These are phyloP conservation scores for Camponotus fellah DNA, from an alignment of 2,888 invertebrate genomes.

Conservation along the genomic window DNA sequence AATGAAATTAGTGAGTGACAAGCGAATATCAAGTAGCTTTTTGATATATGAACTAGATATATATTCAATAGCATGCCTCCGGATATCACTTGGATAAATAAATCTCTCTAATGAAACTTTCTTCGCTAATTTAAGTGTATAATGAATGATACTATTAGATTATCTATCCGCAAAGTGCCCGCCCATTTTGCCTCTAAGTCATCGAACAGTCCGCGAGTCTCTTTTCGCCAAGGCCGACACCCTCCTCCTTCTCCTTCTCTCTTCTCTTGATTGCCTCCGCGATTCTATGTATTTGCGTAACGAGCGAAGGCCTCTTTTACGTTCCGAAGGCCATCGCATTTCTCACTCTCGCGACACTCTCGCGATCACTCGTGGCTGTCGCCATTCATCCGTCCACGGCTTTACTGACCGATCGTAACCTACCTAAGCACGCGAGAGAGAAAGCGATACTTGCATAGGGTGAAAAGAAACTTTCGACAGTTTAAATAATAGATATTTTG, in stretches of 20 bases:
- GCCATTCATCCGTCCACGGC: slow-evolving; percentile 57
- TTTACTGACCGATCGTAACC: slow-evolving; percentile 58
- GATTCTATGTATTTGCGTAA: slow-evolving; percentile 62
- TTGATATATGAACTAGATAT: not conserved
- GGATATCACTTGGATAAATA: slow-evolving; percentile 6
- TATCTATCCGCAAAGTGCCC: slow-evolving; percentile 44
- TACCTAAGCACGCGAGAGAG: not conserved
- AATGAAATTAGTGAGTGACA: not conserved
- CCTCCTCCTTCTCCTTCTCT: slow-evolving; percentile 28
- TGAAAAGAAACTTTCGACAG: not conserved
- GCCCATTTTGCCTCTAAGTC: slow-evolving; percentile 64
- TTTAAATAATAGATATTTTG: not conserved
- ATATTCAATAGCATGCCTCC: not conserved
- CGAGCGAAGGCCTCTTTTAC: slow-evolving; percentile 56
- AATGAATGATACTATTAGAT: slow-evolving; percentile 40
- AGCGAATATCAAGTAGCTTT: not conserved
- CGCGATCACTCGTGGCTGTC: slow-evolving; percentile 36
- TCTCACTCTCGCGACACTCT: slow-evolving; percentile 37
- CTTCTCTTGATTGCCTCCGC: not conserved
- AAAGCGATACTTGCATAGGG: too few species aligned
- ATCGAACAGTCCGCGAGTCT: slow-evolving; percentile 62
- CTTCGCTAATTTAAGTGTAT: slow-evolving; percentile 14
- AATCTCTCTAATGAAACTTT: not conserved
- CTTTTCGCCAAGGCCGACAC: slow-evolving; percentile 68
- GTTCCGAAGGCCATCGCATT: slow-evolving; percentile 53